These are phyloP conservation scores for Andrena fulva DNA, from an alignment of 2,888 invertebrate genomes.

Conservation along the genomic window DNA sequence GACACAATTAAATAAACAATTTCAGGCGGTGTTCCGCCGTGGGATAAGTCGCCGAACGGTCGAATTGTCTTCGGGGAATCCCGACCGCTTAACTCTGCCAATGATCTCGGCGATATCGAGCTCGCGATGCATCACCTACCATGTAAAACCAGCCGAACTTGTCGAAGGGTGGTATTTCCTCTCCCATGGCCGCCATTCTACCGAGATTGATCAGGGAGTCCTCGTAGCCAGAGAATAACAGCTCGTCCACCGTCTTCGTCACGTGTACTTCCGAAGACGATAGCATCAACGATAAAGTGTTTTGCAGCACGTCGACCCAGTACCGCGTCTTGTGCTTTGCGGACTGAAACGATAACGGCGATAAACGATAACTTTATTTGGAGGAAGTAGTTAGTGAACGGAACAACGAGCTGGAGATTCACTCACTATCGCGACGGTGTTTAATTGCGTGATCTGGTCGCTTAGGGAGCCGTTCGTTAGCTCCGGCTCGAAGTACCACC, in stretches of 20 bases:
- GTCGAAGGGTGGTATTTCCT: constrained; percentile 87
- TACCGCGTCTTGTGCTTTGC: constrained; percentile 87
- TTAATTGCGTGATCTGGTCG: constrained; percentile 90
- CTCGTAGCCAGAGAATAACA: constrained; percentile 93
- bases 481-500: constrained; percentile 89
- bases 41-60: neutral
- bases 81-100: neutral
- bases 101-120: no score
- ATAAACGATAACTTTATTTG: neutral
- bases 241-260: constrained; percentile 88
- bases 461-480: constrained; percentile 89
- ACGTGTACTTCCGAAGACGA: constrained; percentile 86
- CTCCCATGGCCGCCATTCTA: constrained; percentile 85
- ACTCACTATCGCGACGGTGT: constrained; percentile 92
- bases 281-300: constrained; percentile 87
- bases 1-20: constrained; percentile 61
- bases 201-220: constrained; percentile 90
- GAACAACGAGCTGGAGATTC: neutral
- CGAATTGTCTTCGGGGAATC: neutral
- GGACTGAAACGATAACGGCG: constrained; percentile 81
- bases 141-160: constrained; percentile 95
- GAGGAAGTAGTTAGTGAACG: neutral
- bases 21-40: neutral
- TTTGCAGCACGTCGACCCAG: constrained; percentile 87
- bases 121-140: constrained; percentile 79